Percentiles rank a stretch among this genome's conserved stretches.
Conservation (phyloP, 2,888 invertebrate species). For the Trachelus stipa region DNA sequence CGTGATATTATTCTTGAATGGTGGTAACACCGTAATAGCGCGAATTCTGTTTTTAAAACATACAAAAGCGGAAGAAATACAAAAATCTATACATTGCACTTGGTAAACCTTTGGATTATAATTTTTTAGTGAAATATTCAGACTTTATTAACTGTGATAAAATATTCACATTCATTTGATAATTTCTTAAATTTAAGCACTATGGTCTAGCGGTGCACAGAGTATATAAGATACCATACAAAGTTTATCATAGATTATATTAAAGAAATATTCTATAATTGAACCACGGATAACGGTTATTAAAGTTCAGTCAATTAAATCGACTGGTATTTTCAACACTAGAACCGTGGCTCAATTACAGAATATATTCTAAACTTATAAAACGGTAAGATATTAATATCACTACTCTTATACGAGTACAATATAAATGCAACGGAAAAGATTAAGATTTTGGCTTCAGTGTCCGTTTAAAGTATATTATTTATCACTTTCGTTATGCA, state of each 20-base stretch:
- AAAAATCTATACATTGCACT: neutral
- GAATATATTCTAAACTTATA: neutral
- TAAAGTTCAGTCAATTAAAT: no score
- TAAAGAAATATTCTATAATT: no score
- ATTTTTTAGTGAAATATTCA: neutral
- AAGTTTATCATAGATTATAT: neutral
- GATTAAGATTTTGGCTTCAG: neutral
- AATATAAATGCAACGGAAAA: neutral
- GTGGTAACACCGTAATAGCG: neutral
- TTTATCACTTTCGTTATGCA: conserved; percentile 7
- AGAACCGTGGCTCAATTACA: no score
- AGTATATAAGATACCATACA: neutral
- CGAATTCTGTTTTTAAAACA: neutral
- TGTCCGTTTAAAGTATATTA: neutral
- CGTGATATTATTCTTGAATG: neutral
- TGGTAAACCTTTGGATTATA: neutral
- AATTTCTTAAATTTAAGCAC: no score
- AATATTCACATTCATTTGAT: neutral
- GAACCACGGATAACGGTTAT: no score
- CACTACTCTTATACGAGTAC: neutral
- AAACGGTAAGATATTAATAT: neutral
- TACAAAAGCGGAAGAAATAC: neutral
- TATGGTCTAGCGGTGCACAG: neutral
- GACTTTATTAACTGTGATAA: neutral
- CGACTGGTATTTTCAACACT: no score